Conservation (phyloP, 1,140 invertebrate genomes). For the Pararge aegeria region DNA sequence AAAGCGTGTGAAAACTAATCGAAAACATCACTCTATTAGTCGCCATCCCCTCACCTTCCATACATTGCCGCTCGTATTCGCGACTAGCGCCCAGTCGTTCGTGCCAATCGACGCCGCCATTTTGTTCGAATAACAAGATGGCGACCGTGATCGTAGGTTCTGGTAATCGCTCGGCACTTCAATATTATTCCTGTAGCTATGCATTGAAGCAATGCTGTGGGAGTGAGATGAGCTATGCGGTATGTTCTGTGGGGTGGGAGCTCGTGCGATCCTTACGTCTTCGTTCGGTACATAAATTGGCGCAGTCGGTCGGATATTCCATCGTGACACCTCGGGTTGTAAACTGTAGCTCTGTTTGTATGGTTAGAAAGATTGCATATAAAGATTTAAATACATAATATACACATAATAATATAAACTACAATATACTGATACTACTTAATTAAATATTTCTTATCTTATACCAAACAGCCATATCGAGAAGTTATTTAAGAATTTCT, state of each 20-base stretch:
- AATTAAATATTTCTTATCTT: neutral
- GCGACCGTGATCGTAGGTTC: slow-evolving; percentile 73
- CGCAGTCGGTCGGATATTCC: slow-evolving; percentile 64
- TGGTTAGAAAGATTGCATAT: slow-evolving; percentile 39
- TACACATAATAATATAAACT: slow-evolving; percentile 40
- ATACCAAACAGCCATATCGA: slow-evolving; percentile 13
- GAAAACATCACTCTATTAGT: slow-evolving; percentile 47
- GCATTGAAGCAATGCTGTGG: slow-evolving; percentile 74
- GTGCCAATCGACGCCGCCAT: slow-evolving; percentile 72
- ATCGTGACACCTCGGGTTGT: slow-evolving; percentile 62
- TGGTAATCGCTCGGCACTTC: slow-evolving; percentile 74
- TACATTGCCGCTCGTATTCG: slow-evolving; percentile 61
- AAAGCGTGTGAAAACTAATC: slow-evolving; percentile 40
- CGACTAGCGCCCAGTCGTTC: slow-evolving; percentile 73
- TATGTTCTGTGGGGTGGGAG: slow-evolving; percentile 60
- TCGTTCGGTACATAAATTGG: slow-evolving; percentile 74
- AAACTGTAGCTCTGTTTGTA: slow-evolving; percentile 74
- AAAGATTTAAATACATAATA: slow-evolving; percentile 39
- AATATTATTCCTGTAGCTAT: slow-evolving; percentile 76
- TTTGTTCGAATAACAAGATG: slow-evolving; percentile 78
- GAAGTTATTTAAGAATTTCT: slow-evolving; percentile 9
- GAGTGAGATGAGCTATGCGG: slow-evolving; percentile 71
- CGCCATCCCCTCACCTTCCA: slow-evolving; percentile 80
- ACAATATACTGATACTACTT: slow-evolving; percentile 14
- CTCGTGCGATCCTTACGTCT: slow-evolving; percentile 48